Evolutionary conservation across 2,113 vertebrate genomes (phyloP).

Genomic region (Prolemur simus): DNA sequence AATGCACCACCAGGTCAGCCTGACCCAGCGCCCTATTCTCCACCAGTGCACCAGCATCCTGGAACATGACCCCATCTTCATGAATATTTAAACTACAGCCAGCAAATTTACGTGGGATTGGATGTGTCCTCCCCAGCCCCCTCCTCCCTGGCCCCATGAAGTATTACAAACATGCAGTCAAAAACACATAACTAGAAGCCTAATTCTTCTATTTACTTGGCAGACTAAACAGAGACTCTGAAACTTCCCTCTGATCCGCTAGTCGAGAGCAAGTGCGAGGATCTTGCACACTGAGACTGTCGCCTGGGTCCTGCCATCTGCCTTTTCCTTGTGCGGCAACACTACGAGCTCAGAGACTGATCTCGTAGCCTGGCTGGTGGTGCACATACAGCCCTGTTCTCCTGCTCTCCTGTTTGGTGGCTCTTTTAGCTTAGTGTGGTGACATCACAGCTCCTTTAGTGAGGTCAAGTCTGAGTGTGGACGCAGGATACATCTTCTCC

Average conservation of each 20-base stretch:
- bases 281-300: conserved; percentile 59
- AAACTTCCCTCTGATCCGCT: conserved; percentile 85
- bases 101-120: conserved; percentile 37
- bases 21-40: not conserved
- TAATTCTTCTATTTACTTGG: conserved; percentile 70
- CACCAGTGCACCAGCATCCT: not conserved
- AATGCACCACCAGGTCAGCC: not conserved
- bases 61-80: not conserved
- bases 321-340: conserved; percentile 83
- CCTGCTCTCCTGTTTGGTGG: conserved; percentile 77
- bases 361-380: conserved; percentile 84
- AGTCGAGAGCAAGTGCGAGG: conserved; percentile 75
- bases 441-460: conserved; percentile 84
- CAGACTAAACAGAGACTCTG: conserved; percentile 77
- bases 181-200: conserved; percentile 76
- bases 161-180: conserved; percentile 66
- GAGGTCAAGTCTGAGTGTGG: conserved; percentile 75
- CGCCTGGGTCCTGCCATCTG: conserved; percentile 81
- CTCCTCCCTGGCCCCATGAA: conserved; percentile 31
- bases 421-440: conserved; percentile 88
- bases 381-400: conserved; percentile 77
- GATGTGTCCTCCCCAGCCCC: not conserved
- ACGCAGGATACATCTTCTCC: not conserved
- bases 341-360: conserved; percentile 86
- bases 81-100: conserved; percentile 35